A percentile compares a stretch with the other conserved stretches of the same genome.
These are phyloP conservation scores for Stenurella melanura DNA, from an alignment of 2,888 invertebrate species.

Conservation along the genomic window DNA sequence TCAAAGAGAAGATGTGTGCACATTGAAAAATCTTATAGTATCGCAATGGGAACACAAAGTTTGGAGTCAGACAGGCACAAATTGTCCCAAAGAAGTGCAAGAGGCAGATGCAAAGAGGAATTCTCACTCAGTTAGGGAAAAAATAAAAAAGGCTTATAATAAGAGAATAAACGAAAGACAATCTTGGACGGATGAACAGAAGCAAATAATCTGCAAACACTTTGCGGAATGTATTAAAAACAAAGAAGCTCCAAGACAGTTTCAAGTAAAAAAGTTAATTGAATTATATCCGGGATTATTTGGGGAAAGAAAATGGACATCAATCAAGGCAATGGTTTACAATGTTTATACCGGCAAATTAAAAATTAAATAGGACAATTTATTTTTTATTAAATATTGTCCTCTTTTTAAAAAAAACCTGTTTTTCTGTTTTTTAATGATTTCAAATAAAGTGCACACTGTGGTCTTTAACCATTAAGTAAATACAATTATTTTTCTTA, in stretches of 20 bases:
- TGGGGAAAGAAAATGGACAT: neutral
- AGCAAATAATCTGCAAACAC: neutral
- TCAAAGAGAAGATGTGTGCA: slow-evolving; percentile 51
- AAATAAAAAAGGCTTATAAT: neutral
- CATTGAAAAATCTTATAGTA: slow-evolving; percentile 51
- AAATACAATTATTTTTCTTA: no score
- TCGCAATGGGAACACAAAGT: slow-evolving; percentile 57
- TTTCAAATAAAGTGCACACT: no score
- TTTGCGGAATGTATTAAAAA: neutral
- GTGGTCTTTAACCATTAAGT: no score
- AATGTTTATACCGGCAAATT: no score
- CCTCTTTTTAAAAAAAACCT: no score
- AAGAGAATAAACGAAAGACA: neutral
- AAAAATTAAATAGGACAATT: no score
- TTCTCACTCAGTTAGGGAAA: neutral
- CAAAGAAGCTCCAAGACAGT: neutral
- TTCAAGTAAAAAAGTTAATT: neutral
- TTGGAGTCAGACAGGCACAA: slow-evolving; percentile 51
- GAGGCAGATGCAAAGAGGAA: neutral
- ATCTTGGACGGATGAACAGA: slow-evolving; percentile 2
- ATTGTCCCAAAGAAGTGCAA: slow-evolving; percentile 12
- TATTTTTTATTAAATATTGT: no score
- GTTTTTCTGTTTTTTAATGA: no score
- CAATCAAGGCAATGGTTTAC: no score
- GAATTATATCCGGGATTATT: neutral